Conservation (phyloP, 2,797 vertebrate genomes). For the Anguilla anguilla region DNA sequence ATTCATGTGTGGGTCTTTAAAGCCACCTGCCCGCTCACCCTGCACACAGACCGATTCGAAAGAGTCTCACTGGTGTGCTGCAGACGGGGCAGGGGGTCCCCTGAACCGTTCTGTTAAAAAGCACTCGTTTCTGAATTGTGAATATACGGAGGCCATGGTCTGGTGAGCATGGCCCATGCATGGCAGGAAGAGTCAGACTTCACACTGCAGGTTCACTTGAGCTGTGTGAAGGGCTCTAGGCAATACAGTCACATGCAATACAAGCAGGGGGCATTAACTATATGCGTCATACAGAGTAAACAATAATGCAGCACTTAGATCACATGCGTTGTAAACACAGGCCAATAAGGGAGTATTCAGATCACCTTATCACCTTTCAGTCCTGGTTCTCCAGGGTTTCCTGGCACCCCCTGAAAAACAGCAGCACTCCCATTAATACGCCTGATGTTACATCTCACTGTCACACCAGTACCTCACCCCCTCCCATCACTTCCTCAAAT, state of each 20-base stretch:
- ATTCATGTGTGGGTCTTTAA: background rate
- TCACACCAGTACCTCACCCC: background rate
- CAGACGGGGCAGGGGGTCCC: no score
- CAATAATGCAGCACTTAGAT: slow-evolving; percentile 33
- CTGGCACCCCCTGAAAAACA: slow-evolving; percentile 87
- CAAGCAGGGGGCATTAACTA: slow-evolving; percentile 20
- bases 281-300: background rate
- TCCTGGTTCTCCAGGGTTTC: slow-evolving; percentile 96
- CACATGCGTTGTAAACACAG: slow-evolving; percentile 72
- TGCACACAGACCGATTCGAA: background rate
- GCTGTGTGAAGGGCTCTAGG: slow-evolving; percentile 8
- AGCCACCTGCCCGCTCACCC: background rate
- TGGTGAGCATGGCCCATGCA: background rate
- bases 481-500: background rate
- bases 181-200: background rate
- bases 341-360: slow-evolving; percentile 89
- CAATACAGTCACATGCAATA: slow-evolving; percentile 23
- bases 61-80: background rate
- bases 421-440: slow-evolving; percentile 42
- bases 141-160: background rate
- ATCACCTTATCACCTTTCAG: slow-evolving; percentile 99
- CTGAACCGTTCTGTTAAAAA: background rate
- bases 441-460: background rate
- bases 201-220: slow-evolving; percentile 2
- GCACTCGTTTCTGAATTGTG: background rate